Percentiles rank a stretch among this genome's conserved stretches.
Conservation (phyloP, 2,113 vertebrate species). For the Ammodytes marinus region DNA sequence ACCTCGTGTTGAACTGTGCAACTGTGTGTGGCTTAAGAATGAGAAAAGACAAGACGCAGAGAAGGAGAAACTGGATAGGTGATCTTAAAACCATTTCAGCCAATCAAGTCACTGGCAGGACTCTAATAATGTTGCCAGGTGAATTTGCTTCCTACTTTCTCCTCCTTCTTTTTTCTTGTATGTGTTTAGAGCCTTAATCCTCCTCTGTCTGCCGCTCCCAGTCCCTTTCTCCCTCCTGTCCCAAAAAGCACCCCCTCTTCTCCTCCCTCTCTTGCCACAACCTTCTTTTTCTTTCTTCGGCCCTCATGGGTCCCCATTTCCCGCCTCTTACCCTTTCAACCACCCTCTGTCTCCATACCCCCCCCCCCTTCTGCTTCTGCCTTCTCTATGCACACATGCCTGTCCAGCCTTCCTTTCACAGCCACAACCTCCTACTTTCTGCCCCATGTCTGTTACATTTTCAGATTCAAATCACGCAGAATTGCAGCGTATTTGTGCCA, state of each 20-base stretch:
- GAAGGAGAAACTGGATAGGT: slow-evolving; percentile 20
- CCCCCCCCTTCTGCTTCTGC: slow-evolving; percentile 1
- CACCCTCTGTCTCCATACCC: slow-evolving; percentile 57
- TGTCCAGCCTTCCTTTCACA: slow-evolving; percentile 21
- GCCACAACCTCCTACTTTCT: slow-evolving; percentile 35
- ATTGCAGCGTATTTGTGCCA: slow-evolving; percentile 77
- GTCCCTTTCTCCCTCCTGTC: slow-evolving; percentile 44
- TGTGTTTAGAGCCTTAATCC: slow-evolving; percentile 54
- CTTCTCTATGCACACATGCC: slow-evolving; percentile 30
- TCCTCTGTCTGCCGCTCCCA: slow-evolving; percentile 36
- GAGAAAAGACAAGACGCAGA: background rate
- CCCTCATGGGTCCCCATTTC: slow-evolving; percentile 65
- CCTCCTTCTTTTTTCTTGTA: slow-evolving; percentile 40
- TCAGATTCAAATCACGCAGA: slow-evolving; percentile 80
- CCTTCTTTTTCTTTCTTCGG: slow-evolving; percentile 63
- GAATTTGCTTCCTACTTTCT: slow-evolving; percentile 39
- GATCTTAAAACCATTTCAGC: slow-evolving; percentile 36
- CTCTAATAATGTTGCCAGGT: slow-evolving; percentile 64
- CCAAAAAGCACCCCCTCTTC: slow-evolving; percentile 45
- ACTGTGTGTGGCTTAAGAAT: background rate
- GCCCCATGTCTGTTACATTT: slow-evolving; percentile 50
- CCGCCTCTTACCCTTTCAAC: slow-evolving; percentile 72
- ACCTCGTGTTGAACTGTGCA: slow-evolving; percentile 38
- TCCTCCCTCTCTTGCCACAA: slow-evolving; percentile 37
- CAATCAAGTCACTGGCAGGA: slow-evolving; percentile 34